Evolutionary conservation across 2,888 invertebrate species (phyloP).

Genomic region (Choristoneura rosaceana): DNA sequence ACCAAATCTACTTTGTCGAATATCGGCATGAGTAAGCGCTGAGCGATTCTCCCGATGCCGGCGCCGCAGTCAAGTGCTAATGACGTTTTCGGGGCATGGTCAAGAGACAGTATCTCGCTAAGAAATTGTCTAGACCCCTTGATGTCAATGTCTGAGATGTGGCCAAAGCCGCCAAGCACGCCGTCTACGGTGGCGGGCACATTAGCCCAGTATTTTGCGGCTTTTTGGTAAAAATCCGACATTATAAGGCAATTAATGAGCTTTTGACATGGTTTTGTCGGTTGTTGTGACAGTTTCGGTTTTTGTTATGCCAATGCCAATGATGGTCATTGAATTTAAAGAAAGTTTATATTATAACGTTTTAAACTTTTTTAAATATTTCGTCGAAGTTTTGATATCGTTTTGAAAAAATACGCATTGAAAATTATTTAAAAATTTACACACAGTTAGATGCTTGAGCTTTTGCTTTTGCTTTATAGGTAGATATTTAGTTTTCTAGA

Average conservation of each 20-base stretch:
- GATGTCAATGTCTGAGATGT: slow-evolving; percentile 94
- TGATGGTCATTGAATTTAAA: slow-evolving; percentile 19
- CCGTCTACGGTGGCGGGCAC: slow-evolving; percentile 96
- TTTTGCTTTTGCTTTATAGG: no score
- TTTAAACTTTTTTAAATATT: background rate
- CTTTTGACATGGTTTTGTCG: slow-evolving; percentile 27
- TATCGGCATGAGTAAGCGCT: slow-evolving; percentile 90
- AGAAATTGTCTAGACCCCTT: slow-evolving; percentile 94
- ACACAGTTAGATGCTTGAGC: no score
- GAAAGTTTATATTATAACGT: background rate
- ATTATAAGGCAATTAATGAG: slow-evolving; percentile 47
- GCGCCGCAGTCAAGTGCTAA: slow-evolving; percentile 97
- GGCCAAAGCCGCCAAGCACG: slow-evolving; percentile 96
- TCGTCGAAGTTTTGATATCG: no score
- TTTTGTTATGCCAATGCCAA: slow-evolving; percentile 27
- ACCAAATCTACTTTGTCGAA: slow-evolving; percentile 95
- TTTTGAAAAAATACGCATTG: background rate
- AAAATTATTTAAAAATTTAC: no score
- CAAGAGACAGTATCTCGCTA: slow-evolving; percentile 71
- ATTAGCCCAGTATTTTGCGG: slow-evolving; percentile 94
- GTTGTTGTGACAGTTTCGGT: slow-evolving; percentile 39
- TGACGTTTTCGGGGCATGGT: slow-evolving; percentile 83
- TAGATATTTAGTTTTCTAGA: no score
- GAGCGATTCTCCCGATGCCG: slow-evolving; percentile 97
- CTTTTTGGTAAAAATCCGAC: slow-evolving; percentile 87